phyloP scores from a whole-genome alignment of 2,797 vertebrate species.

The Cygnus olor region DNA sequence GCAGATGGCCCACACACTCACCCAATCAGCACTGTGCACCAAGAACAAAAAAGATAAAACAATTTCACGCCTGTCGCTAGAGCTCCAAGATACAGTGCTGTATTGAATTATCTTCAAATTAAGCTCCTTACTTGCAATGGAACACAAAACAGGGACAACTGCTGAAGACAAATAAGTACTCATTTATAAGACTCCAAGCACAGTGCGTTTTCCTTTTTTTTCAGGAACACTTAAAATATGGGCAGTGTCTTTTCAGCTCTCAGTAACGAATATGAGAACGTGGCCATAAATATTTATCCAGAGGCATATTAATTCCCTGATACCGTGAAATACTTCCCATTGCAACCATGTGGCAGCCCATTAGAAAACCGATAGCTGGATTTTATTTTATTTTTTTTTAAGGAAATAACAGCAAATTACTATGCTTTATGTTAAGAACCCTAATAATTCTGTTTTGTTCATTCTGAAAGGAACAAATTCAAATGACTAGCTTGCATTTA shows the following conservation, averaged over 20 bases:
- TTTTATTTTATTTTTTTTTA: background rate
- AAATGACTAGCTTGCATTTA: background rate
- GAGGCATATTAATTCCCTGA: background rate
- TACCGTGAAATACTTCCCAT: background rate
- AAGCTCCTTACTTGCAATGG: background rate
- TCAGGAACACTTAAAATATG: background rate
- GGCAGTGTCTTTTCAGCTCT: background rate
- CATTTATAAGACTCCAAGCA: background rate
- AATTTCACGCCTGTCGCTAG: conserved; percentile 61
- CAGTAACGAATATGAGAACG: background rate
- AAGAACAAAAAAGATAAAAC: conserved; percentile 47
- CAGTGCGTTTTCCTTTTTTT: rapidly evolving
- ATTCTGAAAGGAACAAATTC: background rate
- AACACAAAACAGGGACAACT: background rate
- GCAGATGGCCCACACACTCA: conserved; percentile 57
- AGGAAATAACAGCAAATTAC: background rate
- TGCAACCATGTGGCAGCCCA: background rate
- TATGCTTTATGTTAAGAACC: background rate
- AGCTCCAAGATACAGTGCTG: conserved; percentile 1
- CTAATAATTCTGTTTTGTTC: background rate
- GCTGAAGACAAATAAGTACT: conserved; percentile 21
- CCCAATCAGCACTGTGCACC: conserved; percentile 12
- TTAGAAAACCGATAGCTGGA: background rate
- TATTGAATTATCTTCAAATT: conserved; percentile 59
- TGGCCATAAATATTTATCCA: background rate